A percentile compares a stretch with the other conserved stretches of the same genome.
phyloP scores from a whole-genome alignment of 2,888 invertebrate species.

The Clostera curtula region DNA sequence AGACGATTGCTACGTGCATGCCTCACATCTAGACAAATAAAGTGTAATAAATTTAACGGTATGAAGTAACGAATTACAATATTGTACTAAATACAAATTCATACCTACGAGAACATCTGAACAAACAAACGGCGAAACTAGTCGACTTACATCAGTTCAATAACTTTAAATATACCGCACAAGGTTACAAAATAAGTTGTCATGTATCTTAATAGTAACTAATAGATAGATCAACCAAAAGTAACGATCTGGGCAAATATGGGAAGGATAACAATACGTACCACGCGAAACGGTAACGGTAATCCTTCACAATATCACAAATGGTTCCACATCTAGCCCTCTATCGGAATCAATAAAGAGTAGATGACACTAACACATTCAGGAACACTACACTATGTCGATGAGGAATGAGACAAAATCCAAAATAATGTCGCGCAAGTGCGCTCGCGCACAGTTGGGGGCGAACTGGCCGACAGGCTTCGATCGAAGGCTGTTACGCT shows the following conservation, averaged over 20 bases:
- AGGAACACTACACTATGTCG: slow-evolving; percentile 36
- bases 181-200: slow-evolving; percentile 2
- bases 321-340: slow-evolving; percentile 50
- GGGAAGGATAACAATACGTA: slow-evolving; percentile 23
- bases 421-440: slow-evolving; percentile 40
- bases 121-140: slow-evolving; percentile 12
- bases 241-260: slow-evolving; percentile 16
- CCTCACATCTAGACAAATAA: too few species aligned
- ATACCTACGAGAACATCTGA: slow-evolving; percentile 16
- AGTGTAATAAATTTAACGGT: too few species aligned
- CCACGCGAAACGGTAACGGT: slow-evolving; percentile 28
- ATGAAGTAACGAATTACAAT: too few species aligned
- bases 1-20: too few species aligned
- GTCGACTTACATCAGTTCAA: slow-evolving; percentile 4
- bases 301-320: slow-evolving; percentile 35
- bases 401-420: slow-evolving; percentile 17
- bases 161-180: background rate
- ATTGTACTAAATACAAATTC: too few species aligned
- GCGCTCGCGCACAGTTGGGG: slow-evolving; percentile 52
- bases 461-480: slow-evolving; percentile 46
- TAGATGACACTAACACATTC: slow-evolving; percentile 41
- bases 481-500: slow-evolving; percentile 38
- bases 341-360: slow-evolving; percentile 60
- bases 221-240: slow-evolving; percentile 7
- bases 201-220: slow-evolving; percentile 5